Evolutionary conservation across 1,140 invertebrate genomes (phyloP).

Genomic region (Macrocentrus cingulum): DNA sequence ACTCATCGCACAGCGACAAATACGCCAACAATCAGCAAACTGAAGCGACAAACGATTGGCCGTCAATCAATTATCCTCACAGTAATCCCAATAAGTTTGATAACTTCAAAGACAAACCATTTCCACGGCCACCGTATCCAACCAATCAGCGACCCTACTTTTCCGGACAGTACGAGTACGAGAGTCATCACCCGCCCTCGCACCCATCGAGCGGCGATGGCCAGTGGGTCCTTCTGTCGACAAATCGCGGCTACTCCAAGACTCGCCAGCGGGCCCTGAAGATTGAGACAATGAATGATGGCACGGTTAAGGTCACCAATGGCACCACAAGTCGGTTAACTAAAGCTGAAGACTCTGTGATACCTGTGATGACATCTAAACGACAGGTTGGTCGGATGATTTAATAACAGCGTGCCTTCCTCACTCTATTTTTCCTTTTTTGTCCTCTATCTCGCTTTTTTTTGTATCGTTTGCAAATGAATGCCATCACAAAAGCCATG

Average conservation of each 20-base stretch:
- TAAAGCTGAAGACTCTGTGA: conserved; percentile 25
- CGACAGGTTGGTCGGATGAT: conserved; percentile 52
- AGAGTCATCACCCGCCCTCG: conserved; percentile 50
- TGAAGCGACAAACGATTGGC: conserved; percentile 38
- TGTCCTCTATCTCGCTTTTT: conserved; percentile 6
- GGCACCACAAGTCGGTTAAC: conserved; percentile 9
- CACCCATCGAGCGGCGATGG: conserved; percentile 69
- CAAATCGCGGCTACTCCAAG: conserved; percentile 71
- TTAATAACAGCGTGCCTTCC: conserved; percentile 13
- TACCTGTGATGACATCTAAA: conserved; percentile 49
- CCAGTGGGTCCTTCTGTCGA: conserved; percentile 75
- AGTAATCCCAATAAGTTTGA: conserved; percentile 42
- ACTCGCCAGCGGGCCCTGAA: conserved; percentile 55
- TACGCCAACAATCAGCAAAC: conserved; percentile 35
- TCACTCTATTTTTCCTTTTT: not conserved
- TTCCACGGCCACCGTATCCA: conserved; percentile 8
- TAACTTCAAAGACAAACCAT: conserved; percentile 30
- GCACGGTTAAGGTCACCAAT: conserved; percentile 40
- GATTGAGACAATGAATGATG: conserved; percentile 54
- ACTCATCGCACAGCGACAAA: conserved; percentile 43
- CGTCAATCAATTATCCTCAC: conserved; percentile 37
- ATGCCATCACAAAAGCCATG: conserved; percentile 1
- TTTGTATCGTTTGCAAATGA: not conserved
- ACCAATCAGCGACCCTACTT: conserved; percentile 43
- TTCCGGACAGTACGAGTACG: conserved; percentile 51